Base-by-base conservation (phyloP, 1,140 invertebrate species). In the Riptortus pedestris region DNA sequence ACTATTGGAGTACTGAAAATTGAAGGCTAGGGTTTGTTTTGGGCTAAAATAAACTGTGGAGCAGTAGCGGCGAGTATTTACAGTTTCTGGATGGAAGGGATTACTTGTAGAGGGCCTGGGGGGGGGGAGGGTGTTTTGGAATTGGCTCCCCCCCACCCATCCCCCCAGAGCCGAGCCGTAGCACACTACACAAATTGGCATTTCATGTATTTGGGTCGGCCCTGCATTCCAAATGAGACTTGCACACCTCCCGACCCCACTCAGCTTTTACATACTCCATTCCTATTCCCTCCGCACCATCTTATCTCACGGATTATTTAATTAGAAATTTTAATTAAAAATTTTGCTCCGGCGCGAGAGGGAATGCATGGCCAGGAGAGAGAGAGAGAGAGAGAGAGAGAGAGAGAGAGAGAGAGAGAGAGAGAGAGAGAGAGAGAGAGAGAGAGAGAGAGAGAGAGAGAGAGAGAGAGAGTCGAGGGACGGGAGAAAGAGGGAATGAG, bases 261-360 rank as follows among this genome's bases (percentile, higher is more conserved):
- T 24, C 20, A 24, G 18, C 51, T 55, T 55, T 55, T 55, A 55
- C 51, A 55, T 55, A 55, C 20, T 55, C 51, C 51, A 55, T 55
- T 55, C 51, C 51, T 26, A 55, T 55, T 55, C 51, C 51, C 51
- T 14, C 31, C 31, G 20, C 51, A 24, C 51, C 51, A 55, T 55
- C 51, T 55, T 55, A 55, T 55, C 51, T 55, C 16, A 14, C 24
- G 51, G 51, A 55, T 55, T 55, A 55, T 55, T 55, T 55, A 55
- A 55, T 55, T 55, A 55, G 51, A 55, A 55, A 55, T 55, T 55
- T 55, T 55, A 55, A 55, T 55, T 55, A 55, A 55, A 55, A 55
- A 55, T 55, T 55, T 47, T 47, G 22, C 45, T n/a, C n/a, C n/a
- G 33, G 33, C 7, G 33, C 7, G 33, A 38, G 33, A 38, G 33